Evolutionary conservation across 23 tunicate genomes (phyloP), one percentile per base, ranked within the genome.

Genomic region (Aplidium turbinatum): DNA sequence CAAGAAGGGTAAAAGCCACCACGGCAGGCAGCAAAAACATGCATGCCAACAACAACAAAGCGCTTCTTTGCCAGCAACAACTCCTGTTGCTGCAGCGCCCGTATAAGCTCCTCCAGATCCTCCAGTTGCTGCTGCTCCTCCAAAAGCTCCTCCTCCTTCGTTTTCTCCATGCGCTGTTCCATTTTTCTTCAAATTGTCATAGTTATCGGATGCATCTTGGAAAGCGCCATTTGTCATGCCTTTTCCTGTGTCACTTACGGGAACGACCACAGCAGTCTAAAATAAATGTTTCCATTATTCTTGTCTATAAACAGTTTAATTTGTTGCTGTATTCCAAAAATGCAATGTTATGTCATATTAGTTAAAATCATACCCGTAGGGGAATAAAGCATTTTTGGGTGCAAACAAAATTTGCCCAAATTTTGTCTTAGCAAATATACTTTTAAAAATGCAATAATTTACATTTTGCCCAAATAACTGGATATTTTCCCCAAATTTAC

Each of bases 221-320:
- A 42, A 42, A 11, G 50, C 16, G 16, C 16, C 50, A 42, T 42
- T 42, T 11, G 16, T 42, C 16, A 9, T 42, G 42, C 0, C 19
- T 16, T 16, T 31, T 18, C 32, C 34, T 6, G 23, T 13, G 47
- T 77, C 90, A 33, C 47, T 84, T 16, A 77, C 60, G 1, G 90
- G 83, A 28, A 63, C 90, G 25, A 84, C 83, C 11, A 76, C 83
- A 32, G 90, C 82, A 0, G 90, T 84, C 90, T 84, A 54, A 16
- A 39, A 33, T 20, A 1, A 3, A 46, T 42, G 16, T 42, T n/a
- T n/a, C n/a, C 31, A 0, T 30, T 30, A 63, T 18, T 7, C 6
- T n/a, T n/a, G n/a, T n/a, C n/a, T n/a, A n/a, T n/a, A n/a, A n/a
- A n/a, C n/a, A n/a, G n/a, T n/a, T n/a, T n/a, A n/a, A n/a, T n/a